Evolutionary conservation across 2,113 vertebrate genomes (phyloP).

Genomic region (Capricornis sumatraensis): DNA sequence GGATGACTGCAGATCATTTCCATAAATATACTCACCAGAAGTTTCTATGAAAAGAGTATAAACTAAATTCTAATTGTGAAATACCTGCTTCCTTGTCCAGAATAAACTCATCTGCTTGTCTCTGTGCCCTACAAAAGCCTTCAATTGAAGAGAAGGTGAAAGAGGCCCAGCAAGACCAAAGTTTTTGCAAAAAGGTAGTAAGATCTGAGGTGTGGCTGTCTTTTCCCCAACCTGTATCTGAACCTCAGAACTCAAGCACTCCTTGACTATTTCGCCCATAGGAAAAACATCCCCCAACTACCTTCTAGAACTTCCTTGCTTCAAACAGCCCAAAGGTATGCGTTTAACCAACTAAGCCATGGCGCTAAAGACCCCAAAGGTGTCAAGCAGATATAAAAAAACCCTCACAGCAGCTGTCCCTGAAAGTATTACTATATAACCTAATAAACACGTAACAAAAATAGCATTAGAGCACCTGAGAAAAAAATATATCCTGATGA

Average conservation of each 20-base stretch:
- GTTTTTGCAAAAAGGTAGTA: not conserved
- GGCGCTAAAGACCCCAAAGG: not conserved
- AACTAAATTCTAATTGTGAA: not conserved
- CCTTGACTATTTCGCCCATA: not conserved
- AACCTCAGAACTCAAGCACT: not conserved
- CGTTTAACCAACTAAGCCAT: not conserved
- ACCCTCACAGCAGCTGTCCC: not conserved
- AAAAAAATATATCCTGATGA: not conserved
- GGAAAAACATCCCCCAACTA: not conserved
- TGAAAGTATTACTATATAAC: not conserved
- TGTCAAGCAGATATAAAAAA: not conserved
- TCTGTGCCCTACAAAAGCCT: not conserved
- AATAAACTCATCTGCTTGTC: not conserved
- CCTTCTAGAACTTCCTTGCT: not conserved
- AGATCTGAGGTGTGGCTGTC: not conserved
- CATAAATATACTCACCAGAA: not conserved
- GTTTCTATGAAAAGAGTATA: not conserved
- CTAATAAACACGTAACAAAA: not conserved
- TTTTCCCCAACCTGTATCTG: not conserved
- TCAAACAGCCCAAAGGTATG: not conserved
- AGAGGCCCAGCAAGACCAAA: not conserved
- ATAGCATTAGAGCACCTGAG: not conserved
- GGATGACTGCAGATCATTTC: not conserved
- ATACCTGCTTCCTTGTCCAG: not conserved
- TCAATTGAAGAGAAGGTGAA: not conserved